Evolutionary conservation across 2,113 vertebrate species (phyloP).

Genomic region (Otocyon megalotis): DNA sequence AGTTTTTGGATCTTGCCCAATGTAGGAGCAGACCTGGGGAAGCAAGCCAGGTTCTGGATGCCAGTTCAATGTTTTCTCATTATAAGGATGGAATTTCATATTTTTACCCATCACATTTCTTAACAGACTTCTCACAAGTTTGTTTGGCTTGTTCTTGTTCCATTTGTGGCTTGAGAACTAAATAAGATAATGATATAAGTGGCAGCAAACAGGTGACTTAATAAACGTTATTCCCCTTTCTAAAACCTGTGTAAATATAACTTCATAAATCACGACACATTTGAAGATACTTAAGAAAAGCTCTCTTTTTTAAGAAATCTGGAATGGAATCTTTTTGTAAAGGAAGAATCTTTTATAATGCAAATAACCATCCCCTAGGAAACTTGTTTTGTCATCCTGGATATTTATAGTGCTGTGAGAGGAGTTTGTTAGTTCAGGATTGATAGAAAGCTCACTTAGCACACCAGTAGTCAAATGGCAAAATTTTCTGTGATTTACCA

Average conservation of each 20-base stretch:
- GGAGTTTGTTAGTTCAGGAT: conserved; percentile 52
- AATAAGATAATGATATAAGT: not conserved
- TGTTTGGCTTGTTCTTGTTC: not conserved
- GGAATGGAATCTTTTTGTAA: conserved; percentile 18
- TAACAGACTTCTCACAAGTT: not conserved
- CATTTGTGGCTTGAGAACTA: not conserved
- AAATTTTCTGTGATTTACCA: conserved; percentile 22
- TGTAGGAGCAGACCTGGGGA: not conserved
- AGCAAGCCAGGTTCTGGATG: not conserved
- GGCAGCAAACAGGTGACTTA: not conserved
- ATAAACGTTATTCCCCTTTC: not conserved
- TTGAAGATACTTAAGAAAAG: conserved; percentile 23
- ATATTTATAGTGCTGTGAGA: conserved; percentile 62
- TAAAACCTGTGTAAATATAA: conserved; percentile 38
- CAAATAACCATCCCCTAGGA: conserved; percentile 56
- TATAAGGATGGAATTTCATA: not conserved
- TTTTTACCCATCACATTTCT: not conserved
- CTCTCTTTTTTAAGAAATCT: conserved; percentile 46
- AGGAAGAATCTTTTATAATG: conserved; percentile 43
- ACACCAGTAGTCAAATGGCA: conserved; percentile 48
- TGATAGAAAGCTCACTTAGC: conserved; percentile 63
- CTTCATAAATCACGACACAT: not conserved
- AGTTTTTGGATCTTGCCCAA: not conserved
- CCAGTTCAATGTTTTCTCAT: not conserved
- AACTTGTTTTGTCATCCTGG: not conserved